Conservation (phyloP, 2,113 vertebrate species). For the Pedionomus torquatus region DNA sequence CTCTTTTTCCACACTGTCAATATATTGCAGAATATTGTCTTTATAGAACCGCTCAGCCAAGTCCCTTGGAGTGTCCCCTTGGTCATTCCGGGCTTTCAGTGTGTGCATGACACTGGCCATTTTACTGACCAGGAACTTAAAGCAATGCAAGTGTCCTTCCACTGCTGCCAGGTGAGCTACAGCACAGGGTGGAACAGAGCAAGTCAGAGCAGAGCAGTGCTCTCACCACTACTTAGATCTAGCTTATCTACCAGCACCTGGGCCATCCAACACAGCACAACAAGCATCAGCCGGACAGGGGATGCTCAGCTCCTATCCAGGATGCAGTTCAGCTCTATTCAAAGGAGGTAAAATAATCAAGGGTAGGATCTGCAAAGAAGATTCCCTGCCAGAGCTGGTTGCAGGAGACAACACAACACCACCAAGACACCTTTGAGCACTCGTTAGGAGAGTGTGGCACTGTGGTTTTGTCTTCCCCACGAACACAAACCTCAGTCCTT, state of each 20-base stretch:
- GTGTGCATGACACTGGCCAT: conserved; percentile 29
- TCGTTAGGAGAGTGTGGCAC: not conserved
- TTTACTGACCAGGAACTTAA: conserved; percentile 79
- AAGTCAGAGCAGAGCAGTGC: not conserved
- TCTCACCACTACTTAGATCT: not conserved
- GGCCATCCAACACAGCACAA: not conserved
- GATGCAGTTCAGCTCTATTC: not conserved
- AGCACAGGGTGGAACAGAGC: not conserved
- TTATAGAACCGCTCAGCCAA: conserved; percentile 81
- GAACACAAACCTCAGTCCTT: not conserved
- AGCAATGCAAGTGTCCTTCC: conserved; percentile 83
- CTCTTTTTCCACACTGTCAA: conserved; percentile 63
- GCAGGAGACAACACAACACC: not conserved
- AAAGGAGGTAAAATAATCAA: not conserved
- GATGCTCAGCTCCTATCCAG: not conserved
- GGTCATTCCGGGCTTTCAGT: conserved; percentile 79
- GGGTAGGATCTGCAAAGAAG: not conserved
- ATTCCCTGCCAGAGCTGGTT: not conserved
- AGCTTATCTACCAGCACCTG: not conserved
- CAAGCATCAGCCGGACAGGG: fast-evolving
- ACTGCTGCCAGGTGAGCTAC: conserved; percentile 80
- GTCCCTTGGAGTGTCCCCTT: conserved; percentile 79
- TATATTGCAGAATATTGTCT: conserved; percentile 74
- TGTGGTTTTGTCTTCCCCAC: not conserved
- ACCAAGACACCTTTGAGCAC: not conserved